phyloP scores from a whole-genome alignment of 2,888 invertebrate genomes.

The Hirtodrosophila alboralis region DNA sequence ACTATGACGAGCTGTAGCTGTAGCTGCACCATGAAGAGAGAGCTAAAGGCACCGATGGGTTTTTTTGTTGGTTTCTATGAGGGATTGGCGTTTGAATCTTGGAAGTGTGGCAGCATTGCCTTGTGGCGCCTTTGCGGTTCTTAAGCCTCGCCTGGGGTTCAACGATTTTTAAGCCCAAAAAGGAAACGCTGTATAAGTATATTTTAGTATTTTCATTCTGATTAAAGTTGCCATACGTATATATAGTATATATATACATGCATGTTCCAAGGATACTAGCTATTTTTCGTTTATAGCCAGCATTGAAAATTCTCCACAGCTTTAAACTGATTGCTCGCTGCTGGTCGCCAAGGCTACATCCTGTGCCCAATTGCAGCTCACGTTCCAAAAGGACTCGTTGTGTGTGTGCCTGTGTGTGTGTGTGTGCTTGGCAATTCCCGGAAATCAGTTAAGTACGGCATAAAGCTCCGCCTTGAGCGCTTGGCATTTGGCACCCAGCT shows the following conservation, averaged over 20 bases:
- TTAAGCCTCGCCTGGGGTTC: conserved; percentile 47
- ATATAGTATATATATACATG: conserved; percentile 18
- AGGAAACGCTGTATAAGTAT: conserved; percentile 8
- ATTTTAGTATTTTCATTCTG: conserved; percentile 40
- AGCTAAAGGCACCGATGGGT: conserved; percentile 36
- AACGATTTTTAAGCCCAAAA: conserved; percentile 22
- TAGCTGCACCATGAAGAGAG: conserved; percentile 8
- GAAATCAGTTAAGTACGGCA: conserved; percentile 74
- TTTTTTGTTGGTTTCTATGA: conserved; percentile 27
- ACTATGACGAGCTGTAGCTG: conserved; percentile 30
- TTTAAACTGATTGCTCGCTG: conserved; percentile 73
- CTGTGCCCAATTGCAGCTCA: conserved; percentile 27
- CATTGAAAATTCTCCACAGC: conserved; percentile 66
- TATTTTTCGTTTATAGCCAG: conserved; percentile 58
- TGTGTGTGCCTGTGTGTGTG: conserved; percentile 15
- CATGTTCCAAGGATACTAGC: conserved; percentile 35
- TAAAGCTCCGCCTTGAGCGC: conserved; percentile 43
- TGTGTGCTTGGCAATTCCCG: conserved; percentile 45
- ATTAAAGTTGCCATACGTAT: conserved; percentile 53
- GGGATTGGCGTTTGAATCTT: conserved; percentile 38
- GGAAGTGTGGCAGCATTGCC: conserved; percentile 29
- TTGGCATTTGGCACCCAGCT: conserved; percentile 57
- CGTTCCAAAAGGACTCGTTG: conserved; percentile 19
- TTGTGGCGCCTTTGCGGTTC: conserved; percentile 52
- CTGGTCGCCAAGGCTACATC: conserved; percentile 52